A percentile compares a stretch with the other conserved stretches of the same genome.
Evolutionary conservation across 2,888 invertebrate species (phyloP).

Genomic region (Odontocolon sp.): DNA sequence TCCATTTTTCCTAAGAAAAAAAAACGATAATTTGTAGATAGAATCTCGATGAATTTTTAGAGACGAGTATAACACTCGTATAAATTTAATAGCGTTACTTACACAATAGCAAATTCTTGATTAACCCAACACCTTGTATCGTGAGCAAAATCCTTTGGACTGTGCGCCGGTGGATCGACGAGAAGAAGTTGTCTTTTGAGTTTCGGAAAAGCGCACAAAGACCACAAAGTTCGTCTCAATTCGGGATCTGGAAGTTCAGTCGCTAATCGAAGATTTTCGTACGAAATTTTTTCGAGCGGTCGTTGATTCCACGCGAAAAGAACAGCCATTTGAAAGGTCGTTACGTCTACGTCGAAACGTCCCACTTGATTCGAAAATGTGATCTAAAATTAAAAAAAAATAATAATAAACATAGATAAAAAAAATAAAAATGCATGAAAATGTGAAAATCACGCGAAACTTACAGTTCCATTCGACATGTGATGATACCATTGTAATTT

Average conservation of each 20-base stretch:
- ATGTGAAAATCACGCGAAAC: conserved; percentile 15
- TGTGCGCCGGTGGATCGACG: conserved; percentile 90
- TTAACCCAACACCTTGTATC: conserved; percentile 97
- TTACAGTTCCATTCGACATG: conserved; percentile 98
- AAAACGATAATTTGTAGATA: conserved; percentile 8
- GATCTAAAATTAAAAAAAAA: conserved; percentile 83
- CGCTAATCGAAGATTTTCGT: conserved; percentile 97
- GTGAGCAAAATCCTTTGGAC: conserved; percentile 96
- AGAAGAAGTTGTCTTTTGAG: conserved; percentile 94
- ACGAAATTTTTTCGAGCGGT: conserved; percentile 95
- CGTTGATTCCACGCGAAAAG: conserved; percentile 99
- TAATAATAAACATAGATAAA: neutral
- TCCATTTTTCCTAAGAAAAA: conserved; percentile 90
- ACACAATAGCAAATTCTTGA: conserved; percentile 95
- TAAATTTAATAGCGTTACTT: conserved; percentile 72
- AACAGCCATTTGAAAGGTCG: conserved; percentile 99
- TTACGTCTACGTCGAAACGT: conserved; percentile 98
- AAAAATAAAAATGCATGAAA: conserved; percentile 17
- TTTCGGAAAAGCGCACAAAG: conserved; percentile 97
- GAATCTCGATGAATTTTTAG: neutral
- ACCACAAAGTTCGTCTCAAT: conserved; percentile 96
- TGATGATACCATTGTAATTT: conserved; percentile 99
- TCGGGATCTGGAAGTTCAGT: conserved; percentile 98
- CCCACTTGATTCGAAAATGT: conserved; percentile 96
- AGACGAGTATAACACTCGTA: neutral